A percentile compares a stretch with the other conserved stretches of the same genome.
Evolutionary conservation across 2,113 vertebrate species (phyloP).

Genomic region (Esox niger): DNA sequence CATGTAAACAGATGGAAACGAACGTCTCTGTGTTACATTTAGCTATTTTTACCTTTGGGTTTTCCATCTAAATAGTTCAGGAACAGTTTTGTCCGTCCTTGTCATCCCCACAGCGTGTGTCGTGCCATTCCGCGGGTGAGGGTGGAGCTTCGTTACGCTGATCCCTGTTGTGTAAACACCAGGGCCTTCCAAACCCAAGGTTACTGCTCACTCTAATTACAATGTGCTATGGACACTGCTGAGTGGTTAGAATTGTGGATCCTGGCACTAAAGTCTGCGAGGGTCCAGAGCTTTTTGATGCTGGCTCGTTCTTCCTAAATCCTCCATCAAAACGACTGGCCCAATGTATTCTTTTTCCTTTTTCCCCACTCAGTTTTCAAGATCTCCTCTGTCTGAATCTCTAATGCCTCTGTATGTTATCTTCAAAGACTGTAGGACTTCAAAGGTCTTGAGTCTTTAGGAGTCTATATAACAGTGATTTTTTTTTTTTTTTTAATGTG

Average conservation of each 20-base stretch:
- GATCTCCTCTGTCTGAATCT: background rate
- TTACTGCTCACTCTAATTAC: slow-evolving; percentile 57
- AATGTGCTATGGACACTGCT: slow-evolving; percentile 27
- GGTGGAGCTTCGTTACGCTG: slow-evolving; percentile 11
- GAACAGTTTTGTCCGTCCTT: background rate
- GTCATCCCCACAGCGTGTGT: background rate
- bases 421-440: background rate
- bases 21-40: background rate
- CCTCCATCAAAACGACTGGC: background rate
- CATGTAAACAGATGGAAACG: background rate
- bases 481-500: background rate
- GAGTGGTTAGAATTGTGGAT: slow-evolving; percentile 40
- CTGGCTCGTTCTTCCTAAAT: background rate
- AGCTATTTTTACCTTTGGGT: background rate
- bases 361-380: background rate
- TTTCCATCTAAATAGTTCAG: background rate
- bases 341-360: too few relatives aligned
- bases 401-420: slow-evolving; percentile 2
- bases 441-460: background rate
- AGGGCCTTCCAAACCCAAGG: slow-evolving; percentile 11
- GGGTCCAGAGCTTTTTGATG: background rate
- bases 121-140: background rate
- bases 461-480: background rate
- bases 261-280: slow-evolving; percentile 38
- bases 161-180: slow-evolving; percentile 10